Conservation (phyloP, 1,140 invertebrate genomes). For the Drosophila willistoni region DNA sequence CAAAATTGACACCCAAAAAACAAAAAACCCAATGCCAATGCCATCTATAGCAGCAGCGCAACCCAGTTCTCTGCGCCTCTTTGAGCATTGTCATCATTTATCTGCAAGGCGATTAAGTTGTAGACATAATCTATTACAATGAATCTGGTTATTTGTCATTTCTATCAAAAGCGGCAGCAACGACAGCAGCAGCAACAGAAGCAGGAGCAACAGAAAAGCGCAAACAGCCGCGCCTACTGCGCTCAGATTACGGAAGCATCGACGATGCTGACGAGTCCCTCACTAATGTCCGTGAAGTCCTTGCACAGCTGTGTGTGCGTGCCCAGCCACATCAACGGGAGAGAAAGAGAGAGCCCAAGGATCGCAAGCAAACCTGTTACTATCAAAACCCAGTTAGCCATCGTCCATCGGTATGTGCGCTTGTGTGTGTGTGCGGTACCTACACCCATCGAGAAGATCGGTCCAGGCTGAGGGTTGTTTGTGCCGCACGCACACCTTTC, state of each 20-base stretch:
- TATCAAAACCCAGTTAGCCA: slow-evolving; percentile 75
- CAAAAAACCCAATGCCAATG: slow-evolving; percentile 61
- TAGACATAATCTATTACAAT: slow-evolving; percentile 83
- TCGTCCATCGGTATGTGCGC: slow-evolving; percentile 2
- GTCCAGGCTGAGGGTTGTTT: slow-evolving; percentile 70
- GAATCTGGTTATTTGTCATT: slow-evolving; percentile 83
- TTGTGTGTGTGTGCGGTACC: slow-evolving; percentile 38
- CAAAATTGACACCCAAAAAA: slow-evolving; percentile 80
- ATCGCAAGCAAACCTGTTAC: slow-evolving; percentile 76
- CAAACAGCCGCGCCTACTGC: slow-evolving; percentile 78
- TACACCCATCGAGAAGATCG: slow-evolving; percentile 65
- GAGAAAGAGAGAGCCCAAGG: slow-evolving; percentile 23
- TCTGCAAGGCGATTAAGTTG: slow-evolving; percentile 83
- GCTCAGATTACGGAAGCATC: slow-evolving; percentile 76
- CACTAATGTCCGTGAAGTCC: slow-evolving; percentile 76
- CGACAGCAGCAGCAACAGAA: slow-evolving; percentile 16
- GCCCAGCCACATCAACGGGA: background rate
- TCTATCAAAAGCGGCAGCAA: slow-evolving; percentile 67
- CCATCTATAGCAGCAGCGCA: slow-evolving; percentile 26
- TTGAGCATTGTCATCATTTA: slow-evolving; percentile 83
- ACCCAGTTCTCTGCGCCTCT: slow-evolving; percentile 42
- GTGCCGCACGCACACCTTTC: slow-evolving; percentile 59
- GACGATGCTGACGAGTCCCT: slow-evolving; percentile 46
- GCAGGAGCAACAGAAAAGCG: slow-evolving; percentile 67
- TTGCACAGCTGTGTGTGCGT: slow-evolving; percentile 68